Evolutionary conservation across 2,888 invertebrate genomes (phyloP).

Genomic region (Tetheella fluctuosa): DNA sequence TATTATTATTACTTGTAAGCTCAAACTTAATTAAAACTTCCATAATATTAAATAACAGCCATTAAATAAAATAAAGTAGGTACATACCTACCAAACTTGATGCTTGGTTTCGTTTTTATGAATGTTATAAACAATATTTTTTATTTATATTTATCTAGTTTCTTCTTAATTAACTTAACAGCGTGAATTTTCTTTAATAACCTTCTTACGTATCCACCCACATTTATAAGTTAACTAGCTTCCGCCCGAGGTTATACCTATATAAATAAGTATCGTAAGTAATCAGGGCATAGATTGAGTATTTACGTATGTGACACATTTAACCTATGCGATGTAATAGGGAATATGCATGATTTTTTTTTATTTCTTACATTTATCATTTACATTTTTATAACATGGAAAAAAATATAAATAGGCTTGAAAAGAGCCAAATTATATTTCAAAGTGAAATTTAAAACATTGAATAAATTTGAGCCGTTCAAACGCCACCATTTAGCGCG

Average conservation of each 20-base stretch:
- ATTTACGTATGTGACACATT: too few relatives aligned
- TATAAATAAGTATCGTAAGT: too few relatives aligned
- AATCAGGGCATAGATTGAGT: too few relatives aligned
- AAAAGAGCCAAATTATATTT: too few relatives aligned
- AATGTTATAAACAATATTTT: neutral
- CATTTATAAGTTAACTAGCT: neutral
- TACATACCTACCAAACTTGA: neutral
- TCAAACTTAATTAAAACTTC: slow-evolving; percentile 5
- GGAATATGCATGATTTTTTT: too few relatives aligned
- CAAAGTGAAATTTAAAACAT: too few relatives aligned
- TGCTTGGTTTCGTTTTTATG: neutral
- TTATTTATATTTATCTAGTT: slow-evolving; percentile 4
- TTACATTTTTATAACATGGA: too few relatives aligned
- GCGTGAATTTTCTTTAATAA: neutral
- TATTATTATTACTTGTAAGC: neutral
- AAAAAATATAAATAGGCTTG: too few relatives aligned
- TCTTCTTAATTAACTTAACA: neutral
- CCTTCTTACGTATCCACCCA: neutral
- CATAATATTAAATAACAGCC: neutral
- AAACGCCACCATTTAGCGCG: too few relatives aligned
- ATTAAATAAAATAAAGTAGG: slow-evolving; percentile 1
- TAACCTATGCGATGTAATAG: too few relatives aligned
- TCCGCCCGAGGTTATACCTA: neutral
- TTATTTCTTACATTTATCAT: too few relatives aligned
- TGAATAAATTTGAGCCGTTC: too few relatives aligned